These are phyloP conservation scores for Phalacrocorax brasilianus DNA, from an alignment of 2,113 vertebrate genomes.

Conservation along the genomic window DNA sequence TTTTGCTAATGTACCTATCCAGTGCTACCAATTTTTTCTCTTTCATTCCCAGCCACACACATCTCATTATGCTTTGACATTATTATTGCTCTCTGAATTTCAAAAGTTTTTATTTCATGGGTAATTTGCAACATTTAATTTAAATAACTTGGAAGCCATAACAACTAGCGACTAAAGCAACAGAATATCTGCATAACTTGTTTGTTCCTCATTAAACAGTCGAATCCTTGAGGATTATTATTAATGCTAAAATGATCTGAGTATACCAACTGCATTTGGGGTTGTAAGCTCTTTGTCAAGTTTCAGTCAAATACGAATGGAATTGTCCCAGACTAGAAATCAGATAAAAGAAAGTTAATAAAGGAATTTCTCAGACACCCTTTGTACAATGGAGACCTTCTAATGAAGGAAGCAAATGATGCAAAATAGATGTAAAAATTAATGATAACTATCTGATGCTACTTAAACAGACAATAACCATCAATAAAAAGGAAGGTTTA, in stretches of 20 bases:
- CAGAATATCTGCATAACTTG: not conserved
- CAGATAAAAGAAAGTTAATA: conserved; percentile 29
- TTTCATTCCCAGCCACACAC: not conserved
- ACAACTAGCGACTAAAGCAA: not conserved
- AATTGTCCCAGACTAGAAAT: conserved; percentile 22
- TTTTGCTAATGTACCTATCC: not conserved
- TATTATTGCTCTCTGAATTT: conserved; percentile 41
- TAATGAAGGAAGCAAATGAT: conserved; percentile 27
- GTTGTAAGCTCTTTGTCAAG: not conserved
- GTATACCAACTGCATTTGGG: not conserved
- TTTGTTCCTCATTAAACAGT: not conserved
- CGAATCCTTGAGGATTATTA: not conserved
- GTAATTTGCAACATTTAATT: conserved; percentile 48
- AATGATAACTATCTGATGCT: conserved; percentile 44
- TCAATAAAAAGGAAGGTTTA: conserved; percentile 63
- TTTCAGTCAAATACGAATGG: conserved; percentile 19
- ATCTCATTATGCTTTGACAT: not conserved
- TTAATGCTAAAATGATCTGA: not conserved
- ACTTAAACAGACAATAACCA: conserved; percentile 63
- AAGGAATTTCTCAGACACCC: not conserved
- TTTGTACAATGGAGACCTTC: not conserved
- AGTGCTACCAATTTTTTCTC: not conserved
- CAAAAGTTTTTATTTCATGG: conserved; percentile 31
- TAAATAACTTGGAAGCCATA: not conserved
- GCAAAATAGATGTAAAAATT: conserved; percentile 59